These are phyloP conservation scores for Acanthoscelides obtectus DNA, from an alignment of 2,888 invertebrate genomes.

Conservation along the genomic window DNA sequence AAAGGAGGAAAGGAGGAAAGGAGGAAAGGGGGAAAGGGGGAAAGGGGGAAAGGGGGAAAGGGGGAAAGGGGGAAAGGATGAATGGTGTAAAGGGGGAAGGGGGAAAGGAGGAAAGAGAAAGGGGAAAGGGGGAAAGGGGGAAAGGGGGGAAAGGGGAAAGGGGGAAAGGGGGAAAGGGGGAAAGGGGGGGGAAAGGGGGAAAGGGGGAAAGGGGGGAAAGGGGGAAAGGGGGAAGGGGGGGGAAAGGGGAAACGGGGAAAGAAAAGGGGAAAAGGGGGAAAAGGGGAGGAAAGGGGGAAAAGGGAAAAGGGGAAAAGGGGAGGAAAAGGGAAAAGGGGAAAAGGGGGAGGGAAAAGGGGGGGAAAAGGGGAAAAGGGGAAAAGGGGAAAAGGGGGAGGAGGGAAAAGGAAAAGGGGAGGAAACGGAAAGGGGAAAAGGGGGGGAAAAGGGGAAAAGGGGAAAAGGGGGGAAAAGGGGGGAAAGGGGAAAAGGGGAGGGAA, in stretches of 20 bases:
- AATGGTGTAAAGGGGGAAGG: not conserved
- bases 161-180: not conserved
- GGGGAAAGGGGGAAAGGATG: not conserved
- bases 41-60: not conserved
- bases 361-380: not conserved
- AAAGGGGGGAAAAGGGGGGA: constrained; percentile 1
- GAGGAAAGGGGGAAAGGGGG: not conserved
- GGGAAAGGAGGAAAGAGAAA: not conserved
- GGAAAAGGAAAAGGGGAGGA: constrained; percentile 3
- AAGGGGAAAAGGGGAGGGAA: constrained; percentile 2
- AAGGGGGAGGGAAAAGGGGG: not conserved
- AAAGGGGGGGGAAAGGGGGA: not conserved
- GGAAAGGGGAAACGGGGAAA: not conserved
- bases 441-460: constrained; percentile 4
- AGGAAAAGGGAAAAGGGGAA: not conserved
- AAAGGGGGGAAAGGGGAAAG: not conserved
- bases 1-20: not conserved
- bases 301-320: constrained; percentile 1
- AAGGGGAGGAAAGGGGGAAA: constrained; percentile 4
- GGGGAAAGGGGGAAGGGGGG: too few species aligned
- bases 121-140: not conserved
- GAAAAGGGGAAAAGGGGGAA: not conserved
- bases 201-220: not conserved
- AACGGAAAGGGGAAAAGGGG: constrained; percentile 3
- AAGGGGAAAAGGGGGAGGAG: constrained; percentile 3